phyloP scores from a whole-genome alignment of 1,140 invertebrate species.

The Pteromalus puparum region DNA sequence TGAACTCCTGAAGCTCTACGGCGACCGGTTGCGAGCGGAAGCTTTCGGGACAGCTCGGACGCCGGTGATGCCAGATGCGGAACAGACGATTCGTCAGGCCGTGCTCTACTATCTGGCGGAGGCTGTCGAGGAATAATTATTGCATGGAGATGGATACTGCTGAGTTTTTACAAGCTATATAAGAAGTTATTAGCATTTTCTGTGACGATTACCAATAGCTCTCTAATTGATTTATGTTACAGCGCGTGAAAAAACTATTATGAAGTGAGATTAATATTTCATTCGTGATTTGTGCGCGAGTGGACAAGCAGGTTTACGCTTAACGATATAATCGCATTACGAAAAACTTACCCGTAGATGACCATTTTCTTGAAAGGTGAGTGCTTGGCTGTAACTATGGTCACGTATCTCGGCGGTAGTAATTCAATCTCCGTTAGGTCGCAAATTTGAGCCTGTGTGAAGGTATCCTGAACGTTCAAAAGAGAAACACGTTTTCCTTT shows the following conservation, averaged over 20 bases:
- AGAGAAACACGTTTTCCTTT: constrained; percentile 9
- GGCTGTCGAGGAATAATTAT: constrained; percentile 46
- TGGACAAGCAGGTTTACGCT: no score
- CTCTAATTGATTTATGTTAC: background rate
- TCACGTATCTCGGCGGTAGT: constrained; percentile 53
- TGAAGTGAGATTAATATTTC: no score
- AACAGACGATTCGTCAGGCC: constrained; percentile 58
- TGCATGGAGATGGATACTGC: no score
- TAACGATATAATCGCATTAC: constrained; percentile 3
- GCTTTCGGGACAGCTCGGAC: constrained; percentile 61
- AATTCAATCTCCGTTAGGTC: constrained; percentile 63
- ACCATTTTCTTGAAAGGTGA: constrained; percentile 67
- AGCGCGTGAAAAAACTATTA: no score
- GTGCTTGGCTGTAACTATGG: constrained; percentile 58
- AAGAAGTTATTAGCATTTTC: no score
- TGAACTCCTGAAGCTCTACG: constrained; percentile 62
- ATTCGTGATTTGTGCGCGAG: no score
- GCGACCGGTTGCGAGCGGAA: constrained; percentile 61
- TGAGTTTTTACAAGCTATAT: no score
- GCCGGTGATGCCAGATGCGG: constrained; percentile 58
- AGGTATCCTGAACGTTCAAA: constrained; percentile 58
- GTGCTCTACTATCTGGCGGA: constrained; percentile 59
- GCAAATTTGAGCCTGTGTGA: constrained; percentile 65
- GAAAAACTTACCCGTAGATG: constrained; percentile 61
- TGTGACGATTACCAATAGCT: no score